Evolutionary conservation across 2,113 vertebrate species (phyloP), one percentile per base, ranked within the genome.

Genomic region (Hipposideros armiger): DNA sequence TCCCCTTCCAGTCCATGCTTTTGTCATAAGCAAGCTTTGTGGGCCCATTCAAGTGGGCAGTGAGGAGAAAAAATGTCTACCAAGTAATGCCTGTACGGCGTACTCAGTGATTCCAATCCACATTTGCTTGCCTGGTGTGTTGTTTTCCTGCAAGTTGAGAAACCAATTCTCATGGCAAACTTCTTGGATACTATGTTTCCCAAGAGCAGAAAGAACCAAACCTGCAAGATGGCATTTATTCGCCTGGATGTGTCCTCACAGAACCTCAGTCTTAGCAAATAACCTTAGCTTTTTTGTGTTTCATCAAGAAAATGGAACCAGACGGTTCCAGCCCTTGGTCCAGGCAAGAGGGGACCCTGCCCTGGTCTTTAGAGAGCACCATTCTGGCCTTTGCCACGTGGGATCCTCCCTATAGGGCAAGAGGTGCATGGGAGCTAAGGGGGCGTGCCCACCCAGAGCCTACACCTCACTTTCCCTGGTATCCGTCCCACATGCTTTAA

Each of bases 261-360:
- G 17, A 54, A 72, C 72, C 52, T 89, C 3, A 28, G 30, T 73
- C 24, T 67, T 19, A 67, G 58, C 56, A 47, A 32, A 4, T 64
- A 70, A 50, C n/a, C 24, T 74, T 74, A 5, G 15, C 66, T 60
- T 81, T 73, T 92, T 67, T 26, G 20, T 47, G 32, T 85, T 67
- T 72, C 40, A 60, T 58, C 26, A 91, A 82, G 90, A 82, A 70
- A 62, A 54, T 69, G 30, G 42, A 90, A 24, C 30, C 24, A 11
- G 28, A n/a, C 3, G 17, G 14, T 54, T 7, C 17, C 24, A 50
- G 3, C 16, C 40, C 0, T 0, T 36, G 47, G 4, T 64, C 36
- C 45, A 19, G 60, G 45, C n/a, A 60, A 81, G 22, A 32, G 54
- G 5, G 42, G 14, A 24, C 58, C 4, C 9, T 26, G 58, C 26